Evolutionary conservation across 2,888 invertebrate species (phyloP), one percentile per base, ranked within the genome.

Genomic region (Leucoma salicis): DNA sequence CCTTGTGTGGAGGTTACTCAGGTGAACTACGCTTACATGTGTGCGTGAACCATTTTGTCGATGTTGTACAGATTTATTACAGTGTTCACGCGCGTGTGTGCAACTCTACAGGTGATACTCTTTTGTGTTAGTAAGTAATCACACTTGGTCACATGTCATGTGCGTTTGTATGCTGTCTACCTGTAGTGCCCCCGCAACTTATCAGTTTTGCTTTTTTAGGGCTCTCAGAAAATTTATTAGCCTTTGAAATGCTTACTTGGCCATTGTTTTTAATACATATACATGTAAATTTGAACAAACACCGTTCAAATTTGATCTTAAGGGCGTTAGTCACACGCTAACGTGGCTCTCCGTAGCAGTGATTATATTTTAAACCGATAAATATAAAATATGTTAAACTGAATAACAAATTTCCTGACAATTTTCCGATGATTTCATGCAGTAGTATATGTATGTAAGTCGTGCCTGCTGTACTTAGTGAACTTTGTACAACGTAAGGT

Each of bases 401-500:
- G 27, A 53, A 35, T 35, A 28, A 24, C 45, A 47, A 57, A 49
- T 71, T 74, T 74, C 63, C 70, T 65, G 42, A 37, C 42, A 37
- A 52, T 74, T 74, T 76, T 62, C 70, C 70, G 62, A 50, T 62
- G 21, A 53, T 58, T 46, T 42, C 44, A 63, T 56, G 66, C 44
- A 34, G 57, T 57, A 57, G 62, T 46, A 40, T 72, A 60, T 65
- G 65, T 63, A 59, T 15, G 64, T 58, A 63, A 61, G 69, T 78
- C 77, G 73, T 76, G 72, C 68, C 74, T 74, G 75, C 69, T 81
- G 77, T 75, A 78, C 73, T 78, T 67, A 74, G 70, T 85, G 87
- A 87, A 88, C 87, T 89, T 82, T 86, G 85, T 82, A 78, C 84
- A 63, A 58, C 58, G 65, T 87, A 83, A 88, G 88, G 88, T 89